Evolutionary conservation across 2,797 vertebrate species (phyloP), one percentile per base, ranked within the genome.

Genomic region (Enteromius viviparus): DNA sequence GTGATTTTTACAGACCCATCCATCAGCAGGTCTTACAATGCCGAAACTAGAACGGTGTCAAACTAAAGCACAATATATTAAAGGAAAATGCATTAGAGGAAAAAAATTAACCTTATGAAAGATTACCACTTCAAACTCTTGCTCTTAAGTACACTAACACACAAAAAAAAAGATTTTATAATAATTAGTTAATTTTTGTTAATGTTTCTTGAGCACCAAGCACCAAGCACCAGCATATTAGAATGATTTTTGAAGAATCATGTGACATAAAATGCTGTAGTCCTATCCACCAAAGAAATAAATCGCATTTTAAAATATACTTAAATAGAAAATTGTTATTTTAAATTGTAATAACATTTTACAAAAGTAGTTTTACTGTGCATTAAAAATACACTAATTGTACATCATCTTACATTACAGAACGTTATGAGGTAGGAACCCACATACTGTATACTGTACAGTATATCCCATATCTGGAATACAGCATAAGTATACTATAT

Each of bases 1-100:
- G n/a, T 11, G 21, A 55, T 69, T 58, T 80, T 80, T 68, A 53
- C 12, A 55, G 64, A 79, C 21, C 77, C 21, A 79, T 68, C 64
- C 77, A 79, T 80, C 64, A 51, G 55, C 60, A 78, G 60, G 45
- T 26, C 47, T 68, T 21, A 9, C 21, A 78, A 23, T 11, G 29
- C 32, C n/a, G 17, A 29, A 78, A 65, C 55, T 32, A 78, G 62
- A 65, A 78, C 6, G 3, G 15, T 69, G 34, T 70, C 5, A 58
- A 32, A 58, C 11, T 60, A 60, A 45, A 26, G 53, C 23, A 60
- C 66, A 80, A 34, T 3, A 62, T 17, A 32, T 70, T 53, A 2
- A 23, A 53, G n/a, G 29, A 23, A 68, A 58, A 26, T 32, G 26
- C 58, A 65, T 32, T n/a, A 47, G 60, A 65, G 58, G 19, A 51